Evolutionary conservation across 2,888 invertebrate species (phyloP), one percentile per base, ranked within the genome.

Genomic region (Leptinotarsa juncta): DNA sequence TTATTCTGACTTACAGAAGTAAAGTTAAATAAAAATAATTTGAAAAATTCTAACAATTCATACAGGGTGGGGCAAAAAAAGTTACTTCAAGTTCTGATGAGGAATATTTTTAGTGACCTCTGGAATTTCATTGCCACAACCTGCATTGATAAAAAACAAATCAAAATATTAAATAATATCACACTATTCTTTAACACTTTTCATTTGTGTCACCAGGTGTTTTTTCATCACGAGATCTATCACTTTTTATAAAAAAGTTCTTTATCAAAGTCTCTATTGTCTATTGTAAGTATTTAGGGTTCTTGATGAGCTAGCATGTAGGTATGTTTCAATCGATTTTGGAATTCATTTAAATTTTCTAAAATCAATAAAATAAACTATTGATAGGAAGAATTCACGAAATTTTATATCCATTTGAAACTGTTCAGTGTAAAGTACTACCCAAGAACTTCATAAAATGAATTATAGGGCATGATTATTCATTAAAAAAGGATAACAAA

Each of bases 101-200:
- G 50, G 50, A 70, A 7, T 50, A 18, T 18, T 26, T 7, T 14
- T 67, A 23, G 23, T 10, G 20, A 7, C 16, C 42, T 51, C 14
- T 18, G 53, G 49, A 68, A 68, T 55, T 10, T 55, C 18, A 48
- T 71, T 71, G 77, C 72, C 69, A 67, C 70, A 70, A 53, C 65
- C 57, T 70, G 81, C 82, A 84, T 82, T 81, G 81, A 85, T 83
- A 84, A 81, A 84, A 86, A 87, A 86, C 83, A 87, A 87, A 85
- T 86, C 83, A 84, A 86, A 87, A 85, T 87, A 88, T 88, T 87
- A 88, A 88, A 86, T 88, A 88, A 88, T 88, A 88, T 88, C 88
- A 88, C 88, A 88, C 88, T 87, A 87, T 85, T 82, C 83, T 84
- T 85, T 84, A 86, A 86, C 86, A 82, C 83, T 82, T 83, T 84